Base-by-base conservation (phyloP, 2,888 invertebrate species). In the Steinernema hermaphroditum region DNA sequence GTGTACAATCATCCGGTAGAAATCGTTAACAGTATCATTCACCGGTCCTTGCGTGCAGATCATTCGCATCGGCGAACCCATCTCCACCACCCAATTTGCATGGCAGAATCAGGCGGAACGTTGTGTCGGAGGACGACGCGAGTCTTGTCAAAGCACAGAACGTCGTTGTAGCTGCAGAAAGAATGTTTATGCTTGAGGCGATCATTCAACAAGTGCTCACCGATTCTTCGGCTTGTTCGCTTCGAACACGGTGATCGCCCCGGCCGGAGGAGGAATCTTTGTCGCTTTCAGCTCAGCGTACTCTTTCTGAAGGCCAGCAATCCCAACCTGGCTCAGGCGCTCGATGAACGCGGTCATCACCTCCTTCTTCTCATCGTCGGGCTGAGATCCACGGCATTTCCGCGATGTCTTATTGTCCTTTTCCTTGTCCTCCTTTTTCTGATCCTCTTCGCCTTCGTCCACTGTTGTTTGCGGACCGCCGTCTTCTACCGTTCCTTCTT, bases 1-100 rank as follows among this genome's bases (percentile, higher is more conserved):
- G n/a, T n/a, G n/a, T n/a, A n/a, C n/a, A n/a, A 74, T 24, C 74
- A 74, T 73, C 32, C 69, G 49, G 74, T 69, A 74, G 44, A 71
- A 74, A 29, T 74, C 74, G 70, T 49, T 68, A 2, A 71, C 22
- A 8, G 74, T 71, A 43, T 71, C 69, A 27, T n/a, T 43, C 41
- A 50, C 24, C 72, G 74, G 74, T 1, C 71, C 74, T 70, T 74
- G 71, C 1, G 72, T 46, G 43, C 62, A 72, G 68, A 72, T 72
- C 19, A 72, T 29, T 27, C 22, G n/a, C 19, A 41, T 62, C 32
- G 41, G 16, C 12, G 62, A 29, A 2, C 62, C 62, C 62, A 62
- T 62, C 1, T 62, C 62, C 62, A 8, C 12, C 16, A 62, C 12
- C 62, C 62, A 62, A 16, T 62, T 62, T 19, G 62, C 62, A 32